These are phyloP conservation scores for Egretta garzetta DNA, from an alignment of 2,113 vertebrate genomes.

Conservation along the genomic window DNA sequence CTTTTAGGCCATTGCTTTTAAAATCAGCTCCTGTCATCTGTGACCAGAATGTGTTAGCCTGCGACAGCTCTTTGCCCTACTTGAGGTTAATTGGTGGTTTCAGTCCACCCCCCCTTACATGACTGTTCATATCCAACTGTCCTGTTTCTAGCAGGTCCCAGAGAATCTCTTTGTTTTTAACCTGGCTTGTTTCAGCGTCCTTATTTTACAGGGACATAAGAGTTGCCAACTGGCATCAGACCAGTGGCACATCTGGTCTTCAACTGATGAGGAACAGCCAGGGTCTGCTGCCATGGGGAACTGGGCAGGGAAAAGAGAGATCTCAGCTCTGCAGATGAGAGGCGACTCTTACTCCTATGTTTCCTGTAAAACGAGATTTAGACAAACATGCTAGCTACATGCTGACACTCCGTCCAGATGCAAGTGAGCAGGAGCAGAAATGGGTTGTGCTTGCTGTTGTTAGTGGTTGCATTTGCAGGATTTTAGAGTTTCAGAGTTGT, in stretches of 20 bases:
- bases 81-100: constrained; percentile 50
- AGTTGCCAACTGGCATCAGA: background rate
- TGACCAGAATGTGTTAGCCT: background rate
- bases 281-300: background rate
- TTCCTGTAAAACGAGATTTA: background rate
- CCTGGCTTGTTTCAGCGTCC: background rate
- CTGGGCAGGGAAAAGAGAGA: background rate
- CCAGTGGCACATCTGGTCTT: background rate
- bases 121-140: background rate
- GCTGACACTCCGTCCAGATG: background rate
- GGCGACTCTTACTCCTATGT: background rate
- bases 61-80: constrained; percentile 8
- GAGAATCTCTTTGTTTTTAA: background rate
- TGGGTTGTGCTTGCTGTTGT: background rate
- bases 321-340: background rate
- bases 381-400: background rate
- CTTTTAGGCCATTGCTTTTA: constrained; percentile 34
- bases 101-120: background rate
- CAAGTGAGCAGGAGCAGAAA: background rate
- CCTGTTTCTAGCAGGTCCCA: background rate
- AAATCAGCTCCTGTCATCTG: constrained; percentile 2
- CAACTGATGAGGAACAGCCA: background rate
- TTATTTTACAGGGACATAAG: background rate
- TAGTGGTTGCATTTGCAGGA: background rate
- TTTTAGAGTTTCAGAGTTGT: background rate